Conservation (phyloP, 2,113 vertebrate species). For the Paedocypris sp. region DNA sequence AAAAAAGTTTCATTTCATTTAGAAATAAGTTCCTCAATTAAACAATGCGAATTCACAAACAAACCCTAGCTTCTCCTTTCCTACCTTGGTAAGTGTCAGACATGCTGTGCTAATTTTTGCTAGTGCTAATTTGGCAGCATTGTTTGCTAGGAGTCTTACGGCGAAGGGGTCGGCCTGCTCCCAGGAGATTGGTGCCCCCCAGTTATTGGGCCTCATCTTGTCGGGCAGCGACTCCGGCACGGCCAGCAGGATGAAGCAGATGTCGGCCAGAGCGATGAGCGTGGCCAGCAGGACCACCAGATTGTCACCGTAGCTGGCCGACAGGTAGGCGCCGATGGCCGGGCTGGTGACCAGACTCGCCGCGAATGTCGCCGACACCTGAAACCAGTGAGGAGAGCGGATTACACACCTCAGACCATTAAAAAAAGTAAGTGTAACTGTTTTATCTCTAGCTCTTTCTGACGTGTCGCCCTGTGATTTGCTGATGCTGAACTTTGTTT, state of each 20-base stretch:
- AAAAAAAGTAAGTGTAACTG: too few species aligned
- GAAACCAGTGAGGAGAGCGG: neutral
- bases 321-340: constrained; percentile 86
- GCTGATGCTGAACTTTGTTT: too few species aligned
- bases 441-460: too few species aligned
- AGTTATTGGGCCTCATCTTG: constrained; percentile 81
- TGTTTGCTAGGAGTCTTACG: constrained; percentile 52
- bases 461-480: neutral
- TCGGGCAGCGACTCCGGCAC: constrained; percentile 87
- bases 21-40: too few species aligned
- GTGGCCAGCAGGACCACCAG: constrained; percentile 81
- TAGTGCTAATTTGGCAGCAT: too few species aligned
- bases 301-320: constrained; percentile 77
- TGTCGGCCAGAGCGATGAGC: constrained; percentile 75
- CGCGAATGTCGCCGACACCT: constrained; percentile 92
- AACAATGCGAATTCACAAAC: too few species aligned
- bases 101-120: too few species aligned
- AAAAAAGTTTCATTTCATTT: too few species aligned
- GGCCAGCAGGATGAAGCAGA: constrained; percentile 83
- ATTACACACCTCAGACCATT: neutral
- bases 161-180: constrained; percentile 86
- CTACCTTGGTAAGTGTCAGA: too few species aligned
- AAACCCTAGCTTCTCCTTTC: too few species aligned
- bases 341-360: constrained; percentile 89
- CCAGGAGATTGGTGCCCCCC: constrained; percentile 84